A percentile compares a stretch with the other conserved stretches of the same genome.
phyloP scores from a whole-genome alignment of 2,888 invertebrate genomes.

The Tenthredo scrophulariae region DNA sequence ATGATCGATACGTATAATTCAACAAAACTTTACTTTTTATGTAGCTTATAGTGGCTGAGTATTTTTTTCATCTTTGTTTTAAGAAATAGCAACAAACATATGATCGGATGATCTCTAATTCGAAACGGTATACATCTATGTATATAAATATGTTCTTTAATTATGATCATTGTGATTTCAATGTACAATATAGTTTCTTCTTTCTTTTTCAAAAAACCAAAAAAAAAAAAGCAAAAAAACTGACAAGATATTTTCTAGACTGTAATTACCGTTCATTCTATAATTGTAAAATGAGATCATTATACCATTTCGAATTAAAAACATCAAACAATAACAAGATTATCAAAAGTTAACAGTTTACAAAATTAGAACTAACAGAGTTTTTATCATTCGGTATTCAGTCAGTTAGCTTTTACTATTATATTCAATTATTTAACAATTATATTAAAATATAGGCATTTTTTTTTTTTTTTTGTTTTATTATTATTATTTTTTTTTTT shows the following conservation, averaged over 20 bases:
- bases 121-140: not conserved
- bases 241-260: not conserved
- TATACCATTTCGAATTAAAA: constrained; percentile 39
- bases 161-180: not conserved
- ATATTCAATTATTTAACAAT: constrained; percentile 53
- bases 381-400: constrained; percentile 55
- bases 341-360: constrained; percentile 56
- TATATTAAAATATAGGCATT: constrained; percentile 55
- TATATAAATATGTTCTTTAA: not conserved
- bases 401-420: constrained; percentile 54
- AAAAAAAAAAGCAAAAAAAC: too few relatives aligned
- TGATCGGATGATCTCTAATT: constrained; percentile 33
- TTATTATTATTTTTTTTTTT: not conserved
- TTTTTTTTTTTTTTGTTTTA: not conserved
- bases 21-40: constrained; percentile 38
- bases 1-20: constrained; percentile 42
- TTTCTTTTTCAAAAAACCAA: too few relatives aligned
- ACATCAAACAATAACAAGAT: constrained; percentile 47
- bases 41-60: constrained; percentile 52
- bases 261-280: not conserved
- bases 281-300: not conserved
- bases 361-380: constrained; percentile 55
- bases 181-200: not conserved
- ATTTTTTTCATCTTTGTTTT: not conserved
- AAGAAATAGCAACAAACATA: constrained; percentile 50